These are phyloP conservation scores for Cichlasoma orientale DNA, from an alignment of 2,797 vertebrate species.

Conservation along the genomic window DNA sequence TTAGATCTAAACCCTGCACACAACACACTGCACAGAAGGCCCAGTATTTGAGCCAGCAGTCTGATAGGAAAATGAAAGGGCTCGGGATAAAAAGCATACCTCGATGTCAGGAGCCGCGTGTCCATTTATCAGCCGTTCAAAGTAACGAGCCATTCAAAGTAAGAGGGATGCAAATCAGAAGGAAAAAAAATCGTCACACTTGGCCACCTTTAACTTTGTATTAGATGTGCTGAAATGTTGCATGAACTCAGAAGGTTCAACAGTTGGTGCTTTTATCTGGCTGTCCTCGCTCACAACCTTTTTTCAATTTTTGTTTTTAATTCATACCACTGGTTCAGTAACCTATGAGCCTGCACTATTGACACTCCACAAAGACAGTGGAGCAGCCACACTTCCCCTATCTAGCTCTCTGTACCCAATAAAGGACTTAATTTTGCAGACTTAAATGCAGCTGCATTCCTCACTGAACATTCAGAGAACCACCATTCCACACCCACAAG, in stretches of 20 bases:
- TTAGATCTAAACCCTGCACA: not conserved
- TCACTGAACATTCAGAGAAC: slow-evolving; percentile 19
- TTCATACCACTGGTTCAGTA: not conserved
- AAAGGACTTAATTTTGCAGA: slow-evolving; percentile 56
- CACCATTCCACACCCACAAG: slow-evolving; percentile 11
- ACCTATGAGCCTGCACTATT: not conserved
- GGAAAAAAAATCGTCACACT: slow-evolving; percentile 11
- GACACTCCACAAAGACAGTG: slow-evolving; percentile 53
- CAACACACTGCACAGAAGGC: not conserved
- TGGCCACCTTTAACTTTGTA: not conserved
- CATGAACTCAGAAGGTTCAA: slow-evolving; percentile 17
- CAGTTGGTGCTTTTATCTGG: not conserved
- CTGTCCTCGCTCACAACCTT: not conserved
- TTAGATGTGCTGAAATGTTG: slow-evolving; percentile 40
- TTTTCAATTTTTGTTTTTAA: not conserved
- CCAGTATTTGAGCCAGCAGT: not conserved
- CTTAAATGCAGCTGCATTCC: slow-evolving; percentile 59
- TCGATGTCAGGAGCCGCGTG: slow-evolving; percentile 21
- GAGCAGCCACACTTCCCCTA: slow-evolving; percentile 6
- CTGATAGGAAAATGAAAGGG: slow-evolving; percentile 46
- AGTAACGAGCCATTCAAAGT: slow-evolving; percentile 49
- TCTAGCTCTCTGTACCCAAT: slow-evolving; percentile 35
- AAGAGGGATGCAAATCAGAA: slow-evolving; percentile 18
- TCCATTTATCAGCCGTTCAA: slow-evolving; percentile 48
- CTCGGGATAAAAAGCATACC: slow-evolving; percentile 48